Evolutionary conservation across 2,888 invertebrate genomes (phyloP), one percentile per base, ranked within the genome.

Genomic region (Acanthosepion pharaonis): DNA sequence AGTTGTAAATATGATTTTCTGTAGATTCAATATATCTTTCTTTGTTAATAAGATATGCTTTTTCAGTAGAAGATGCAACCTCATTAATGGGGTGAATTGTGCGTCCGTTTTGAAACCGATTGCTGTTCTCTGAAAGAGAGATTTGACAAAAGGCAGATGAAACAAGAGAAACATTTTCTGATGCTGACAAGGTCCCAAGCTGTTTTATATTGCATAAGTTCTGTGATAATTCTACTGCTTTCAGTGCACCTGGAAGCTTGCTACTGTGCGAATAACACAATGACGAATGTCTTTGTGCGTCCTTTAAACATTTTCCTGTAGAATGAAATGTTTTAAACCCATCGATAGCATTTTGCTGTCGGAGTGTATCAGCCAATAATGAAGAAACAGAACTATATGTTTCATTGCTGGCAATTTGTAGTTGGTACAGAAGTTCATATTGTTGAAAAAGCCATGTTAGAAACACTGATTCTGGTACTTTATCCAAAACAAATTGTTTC

Each of bases 371-470:
- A 11, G 92, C 28, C 51, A 49, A 92, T 28, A 18, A 23, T n/a
- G 92, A 92, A 28, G 51, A 92, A 23, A 25, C 92, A 18, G 49
- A 11, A n/a, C 6, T 15, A 25, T 92, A 23, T 11, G 48, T 92
- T 49, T 49, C 51, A 51, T 92, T 51, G 51, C 49, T 49, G 4
- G 92, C 92, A 92, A 92, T 11, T 48, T 92, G 48, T 42, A 92
- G 28, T 92, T 92, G 49, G 5, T 51, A 25, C 5, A 78, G n/a
- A 51, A 92, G 28, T 48, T 92, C 92, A 48, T 92, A 92, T 92
- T 92, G 92, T 48, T 92, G 92, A 48, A 92, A 51, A 42, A 92
- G 48, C 92, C 92, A 92, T 49, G 92, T 33, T 23, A 92, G 51
- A 51, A 92, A 92, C 28, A 92, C 51, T 9, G 92, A 92, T 25